phyloP scores from a whole-genome alignment of 2,888 invertebrate genomes.

The Euplexia lucipara region DNA sequence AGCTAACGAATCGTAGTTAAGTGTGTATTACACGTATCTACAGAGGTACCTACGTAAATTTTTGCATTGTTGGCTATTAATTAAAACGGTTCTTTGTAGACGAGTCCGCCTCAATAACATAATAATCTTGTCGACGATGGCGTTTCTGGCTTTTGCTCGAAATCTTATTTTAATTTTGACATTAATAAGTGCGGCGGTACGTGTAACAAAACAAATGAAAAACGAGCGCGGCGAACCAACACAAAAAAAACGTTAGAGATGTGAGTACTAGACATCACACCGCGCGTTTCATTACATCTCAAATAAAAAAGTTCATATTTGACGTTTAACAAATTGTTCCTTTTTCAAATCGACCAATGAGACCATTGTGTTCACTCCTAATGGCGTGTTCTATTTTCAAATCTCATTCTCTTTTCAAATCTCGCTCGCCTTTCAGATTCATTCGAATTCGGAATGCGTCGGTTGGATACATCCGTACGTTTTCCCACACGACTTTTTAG shows the following conservation, averaged over 20 bases:
- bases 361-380: slow-evolving; percentile 90
- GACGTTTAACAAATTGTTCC: slow-evolving; percentile 91
- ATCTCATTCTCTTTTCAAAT: slow-evolving; percentile 91
- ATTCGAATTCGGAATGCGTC: slow-evolving; percentile 90
- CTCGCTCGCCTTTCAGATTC: slow-evolving; percentile 89
- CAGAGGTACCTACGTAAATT: slow-evolving; percentile 63
- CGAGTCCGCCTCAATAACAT: slow-evolving; percentile 78
- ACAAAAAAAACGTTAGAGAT: slow-evolving; percentile 87
- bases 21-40: slow-evolving; percentile 47
- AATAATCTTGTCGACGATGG: slow-evolving; percentile 86
- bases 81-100: slow-evolving; percentile 75
- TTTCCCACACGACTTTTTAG: slow-evolving; percentile 90
- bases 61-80: slow-evolving; percentile 79
- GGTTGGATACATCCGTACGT: slow-evolving; percentile 81
- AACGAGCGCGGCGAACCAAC: slow-evolving; percentile 81
- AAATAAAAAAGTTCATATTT: slow-evolving; percentile 90
- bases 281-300: slow-evolving; percentile 87
- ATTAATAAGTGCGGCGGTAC: slow-evolving; percentile 82
- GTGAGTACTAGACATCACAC: slow-evolving; percentile 87
- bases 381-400: slow-evolving; percentile 91
- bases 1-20: slow-evolving; percentile 42
- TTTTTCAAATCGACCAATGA: slow-evolving; percentile 91
- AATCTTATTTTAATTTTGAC: slow-evolving; percentile 86
- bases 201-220: slow-evolving; percentile 87
- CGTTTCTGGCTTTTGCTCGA: slow-evolving; percentile 78